Evolutionary conservation across 1,140 invertebrate species (phyloP), one percentile per base, ranked within the genome.

Genomic region (Oreohelix idahoensis): DNA sequence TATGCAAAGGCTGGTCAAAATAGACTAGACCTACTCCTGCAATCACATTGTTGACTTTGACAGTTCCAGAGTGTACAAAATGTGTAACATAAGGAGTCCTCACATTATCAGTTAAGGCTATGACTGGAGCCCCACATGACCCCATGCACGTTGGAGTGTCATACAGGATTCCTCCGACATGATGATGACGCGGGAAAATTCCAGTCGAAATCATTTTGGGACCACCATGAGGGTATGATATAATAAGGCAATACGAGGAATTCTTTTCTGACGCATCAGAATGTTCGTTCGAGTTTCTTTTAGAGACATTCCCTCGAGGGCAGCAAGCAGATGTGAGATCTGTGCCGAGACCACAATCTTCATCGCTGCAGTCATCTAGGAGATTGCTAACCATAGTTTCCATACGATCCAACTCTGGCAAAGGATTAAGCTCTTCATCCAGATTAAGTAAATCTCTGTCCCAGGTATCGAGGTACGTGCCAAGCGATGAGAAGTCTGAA

Each of bases 101-200:
- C 11, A 23, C 39, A 5, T 71, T n/a, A 5, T 49, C 63, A 20
- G 58, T 13, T 8, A 80, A 35, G 39, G 79, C n/a, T 5, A 80
- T 38, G 5, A 80, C 69, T 32, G 79, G 79, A 4, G 79, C 79
- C 13, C 79, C 79, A 51, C 79, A 80, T 5, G 63, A 80, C 15
- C 79, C 79, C 79, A 80, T 80, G 69, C 79, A 80, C 1, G 79
- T 80, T 1, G 79, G 79, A 0, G 79, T 71, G 79, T 80, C 79
- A 36, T 80, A 80, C 39, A 80, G 42, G 26, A 45, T 29, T 8
- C 79, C 79, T 23, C 79, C 79, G 0, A 51, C 45, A 32, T 80
- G 79, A 20, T 35, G 17, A 29, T 80, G 79, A 1, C 63, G n/a
- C 1, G 79, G 71, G 29, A 71, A 80, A 10, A 17, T 13, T 20